These are phyloP conservation scores for Anarhynchus alexandrinus DNA, from an alignment of 2,113 vertebrate species.

Conservation along the genomic window DNA sequence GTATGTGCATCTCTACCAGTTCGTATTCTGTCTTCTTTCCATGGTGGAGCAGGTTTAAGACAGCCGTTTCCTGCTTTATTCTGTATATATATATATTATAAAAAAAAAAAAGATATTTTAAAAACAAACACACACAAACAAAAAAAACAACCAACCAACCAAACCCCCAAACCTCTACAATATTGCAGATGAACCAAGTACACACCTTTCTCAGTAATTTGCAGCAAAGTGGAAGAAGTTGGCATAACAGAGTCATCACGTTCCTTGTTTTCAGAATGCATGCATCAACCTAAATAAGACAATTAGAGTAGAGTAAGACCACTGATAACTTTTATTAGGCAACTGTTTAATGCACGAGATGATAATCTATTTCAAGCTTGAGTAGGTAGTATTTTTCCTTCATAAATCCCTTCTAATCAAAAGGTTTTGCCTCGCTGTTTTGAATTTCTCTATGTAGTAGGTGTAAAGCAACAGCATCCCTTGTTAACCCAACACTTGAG, in stretches of 20 bases:
- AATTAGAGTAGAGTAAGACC: neutral
- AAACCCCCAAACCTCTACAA: neutral
- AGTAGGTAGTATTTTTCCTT: neutral
- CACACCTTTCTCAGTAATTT: constrained; percentile 87
- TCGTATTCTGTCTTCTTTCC: constrained; percentile 81
- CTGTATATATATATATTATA: constrained; percentile 47
- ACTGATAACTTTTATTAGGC: neutral
- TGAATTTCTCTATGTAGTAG: neutral
- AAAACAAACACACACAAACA: neutral
- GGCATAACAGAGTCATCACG: constrained; percentile 80
- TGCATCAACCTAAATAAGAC: constrained; percentile 82
- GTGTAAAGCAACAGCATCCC: neutral
- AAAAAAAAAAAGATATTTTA: neutral
- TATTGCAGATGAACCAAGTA: neutral
- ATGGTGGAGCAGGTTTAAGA: constrained; percentile 78
- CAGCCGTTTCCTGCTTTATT: constrained; percentile 80
- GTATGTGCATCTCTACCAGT: constrained; percentile 73
- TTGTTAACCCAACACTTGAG: neutral
- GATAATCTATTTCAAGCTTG: neutral
- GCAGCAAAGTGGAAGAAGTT: constrained; percentile 85
- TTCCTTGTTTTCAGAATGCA: constrained; percentile 87
- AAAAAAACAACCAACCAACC: neutral
- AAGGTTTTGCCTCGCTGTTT: neutral
- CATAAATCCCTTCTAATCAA: neutral
- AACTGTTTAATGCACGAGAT: neutral